Percentiles rank a stretch among this genome's conserved stretches.
Evolutionary conservation across 2,888 invertebrate genomes (phyloP).

Genomic region (Neoitamus cyanurus): DNA sequence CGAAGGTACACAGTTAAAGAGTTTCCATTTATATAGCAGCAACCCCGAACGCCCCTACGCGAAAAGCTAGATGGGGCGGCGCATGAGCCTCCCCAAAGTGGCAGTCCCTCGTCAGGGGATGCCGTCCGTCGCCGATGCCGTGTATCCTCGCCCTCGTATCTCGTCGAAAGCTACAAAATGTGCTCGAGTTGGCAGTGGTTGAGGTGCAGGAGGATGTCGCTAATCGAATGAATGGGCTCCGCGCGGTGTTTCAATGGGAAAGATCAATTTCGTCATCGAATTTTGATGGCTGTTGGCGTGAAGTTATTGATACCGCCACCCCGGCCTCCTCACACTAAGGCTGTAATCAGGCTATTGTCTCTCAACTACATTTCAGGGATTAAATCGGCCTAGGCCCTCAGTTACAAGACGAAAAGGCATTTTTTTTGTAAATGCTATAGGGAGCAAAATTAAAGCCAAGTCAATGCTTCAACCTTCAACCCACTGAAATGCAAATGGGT

Average conservation of each 20-base stretch:
- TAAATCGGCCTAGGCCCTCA: not conserved
- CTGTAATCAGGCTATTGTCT: not conserved
- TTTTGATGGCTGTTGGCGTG: not conserved
- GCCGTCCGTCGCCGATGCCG: not conserved
- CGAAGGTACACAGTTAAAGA: conserved; percentile 57
- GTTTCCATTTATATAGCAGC: conserved; percentile 61
- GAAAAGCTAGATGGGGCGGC: not conserved
- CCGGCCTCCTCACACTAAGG: not conserved
- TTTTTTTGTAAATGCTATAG: not conserved
- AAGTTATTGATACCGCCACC: not conserved
- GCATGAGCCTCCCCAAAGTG: conserved; percentile 32
- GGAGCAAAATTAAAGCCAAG: not conserved
- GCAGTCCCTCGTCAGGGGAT: not conserved
- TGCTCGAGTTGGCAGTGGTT: not conserved
- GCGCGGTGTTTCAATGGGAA: not conserved
- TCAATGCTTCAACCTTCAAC: not conserved
- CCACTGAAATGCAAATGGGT: not conserved
- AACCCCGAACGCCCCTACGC: not conserved
- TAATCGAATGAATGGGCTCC: conserved; percentile 8
- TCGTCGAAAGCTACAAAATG: not conserved
- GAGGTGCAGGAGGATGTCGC: not conserved
- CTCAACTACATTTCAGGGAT: not conserved
- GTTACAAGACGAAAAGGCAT: not conserved
- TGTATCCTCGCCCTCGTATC: not conserved
- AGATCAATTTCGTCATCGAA: not conserved